A percentile compares a stretch with the other conserved stretches of the same genome.
Evolutionary conservation across 2,888 invertebrate species (phyloP).

Genomic region (Hyposoter didymator): DNA sequence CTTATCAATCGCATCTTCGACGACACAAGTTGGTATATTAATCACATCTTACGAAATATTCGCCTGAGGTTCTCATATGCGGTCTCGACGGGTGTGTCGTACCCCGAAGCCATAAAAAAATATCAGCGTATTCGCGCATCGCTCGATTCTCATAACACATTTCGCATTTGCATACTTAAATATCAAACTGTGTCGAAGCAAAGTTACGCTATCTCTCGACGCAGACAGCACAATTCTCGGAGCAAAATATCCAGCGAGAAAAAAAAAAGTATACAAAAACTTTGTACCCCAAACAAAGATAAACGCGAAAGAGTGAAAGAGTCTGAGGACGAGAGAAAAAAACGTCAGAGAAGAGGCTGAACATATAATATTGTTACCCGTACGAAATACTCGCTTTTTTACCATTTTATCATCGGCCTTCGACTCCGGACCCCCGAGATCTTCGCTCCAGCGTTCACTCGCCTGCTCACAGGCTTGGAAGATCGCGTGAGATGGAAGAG

Average conservation of each 20-base stretch:
- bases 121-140: constrained; percentile 12
- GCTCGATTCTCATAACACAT: constrained; percentile 18
- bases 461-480: constrained; percentile 25
- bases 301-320: neutral
- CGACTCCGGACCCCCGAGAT: constrained; percentile 57
- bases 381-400: constrained; percentile 44
- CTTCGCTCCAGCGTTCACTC: constrained; percentile 40
- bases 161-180: constrained; percentile 40
- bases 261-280: constrained; percentile 11
- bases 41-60: constrained; percentile 31
- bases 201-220: constrained; percentile 16
- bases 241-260: neutral
- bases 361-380: constrained; percentile 40
- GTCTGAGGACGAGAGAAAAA: neutral
- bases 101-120: constrained; percentile 20
- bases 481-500: constrained; percentile 13
- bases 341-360: constrained; percentile 12
- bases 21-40: constrained; percentile 20
- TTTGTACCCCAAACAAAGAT: constrained; percentile 12
- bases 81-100: constrained; percentile 8
- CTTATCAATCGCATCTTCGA: constrained; percentile 1
- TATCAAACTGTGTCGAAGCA: constrained; percentile 25
- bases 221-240: neutral
- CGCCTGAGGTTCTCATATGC: neutral
- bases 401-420: constrained; percentile 51